Base-by-base conservation (phyloP, 2,797 vertebrate species). In the Dermochelys coriacea region DNA sequence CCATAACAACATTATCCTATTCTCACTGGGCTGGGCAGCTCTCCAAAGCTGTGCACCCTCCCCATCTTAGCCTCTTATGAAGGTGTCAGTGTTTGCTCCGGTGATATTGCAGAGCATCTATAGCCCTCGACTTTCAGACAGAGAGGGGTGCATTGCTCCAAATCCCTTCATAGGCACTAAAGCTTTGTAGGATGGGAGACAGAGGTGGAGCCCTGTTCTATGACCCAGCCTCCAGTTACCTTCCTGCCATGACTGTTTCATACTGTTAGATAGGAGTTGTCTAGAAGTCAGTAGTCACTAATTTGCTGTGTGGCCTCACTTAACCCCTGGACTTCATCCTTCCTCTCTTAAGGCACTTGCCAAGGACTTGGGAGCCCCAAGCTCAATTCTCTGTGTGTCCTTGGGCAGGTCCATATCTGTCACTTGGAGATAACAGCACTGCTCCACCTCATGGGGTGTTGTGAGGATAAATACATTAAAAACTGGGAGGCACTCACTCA, bases 21-120 rank as follows among this genome's bases (percentile, higher is more conserved):
- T 15, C 80, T 86, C 37, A 12, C 23, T 79, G 1, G 0, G 9
- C 4, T 54, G 18, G 74, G 2, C 11, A 47, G 31, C 11, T 57
- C n/a, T 77, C 27, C 45, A 77, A 71, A 77, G 25, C 41, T 3
- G 71, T 15, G 71, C 23, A 27, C 41, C 45, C 14, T 90, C 50
- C 79, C 45, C 2, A 25, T 78, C 61, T 21, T 34, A 34, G 49
- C 37, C 37, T 12, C 37, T 41, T 23, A 23, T 2, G 45, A 23
- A 34, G 45, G 12, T 47, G 16, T 59, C 19, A 83, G 23, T 8
- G 7, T 57, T 57, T 82, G 29, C 11, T 49, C 5, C 12, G 12
- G 74, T 77, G 41, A 55, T 41, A 50, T 45, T 15, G 37, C 19
- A 61, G 34, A 49, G 57, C 18, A 50, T 83, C 18, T n/a, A n/a